Evolutionary conservation across 2,888 invertebrate genomes (phyloP).

Genomic region (Ommatoiulus sabulosus): DNA sequence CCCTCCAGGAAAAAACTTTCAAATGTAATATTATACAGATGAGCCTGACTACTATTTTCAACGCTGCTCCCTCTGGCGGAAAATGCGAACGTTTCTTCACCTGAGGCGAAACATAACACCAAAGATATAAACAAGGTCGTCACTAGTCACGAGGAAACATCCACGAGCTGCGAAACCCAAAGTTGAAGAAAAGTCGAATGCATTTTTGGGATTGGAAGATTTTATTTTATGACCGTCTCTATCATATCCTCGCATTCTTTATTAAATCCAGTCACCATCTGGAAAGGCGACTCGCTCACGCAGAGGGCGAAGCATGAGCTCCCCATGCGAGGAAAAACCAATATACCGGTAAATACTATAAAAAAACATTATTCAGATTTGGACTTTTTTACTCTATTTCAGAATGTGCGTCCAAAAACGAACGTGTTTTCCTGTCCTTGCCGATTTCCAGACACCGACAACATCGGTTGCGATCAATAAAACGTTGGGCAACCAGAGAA

Average conservation of each 20-base stretch:
- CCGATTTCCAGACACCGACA: not conserved
- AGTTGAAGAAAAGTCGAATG: not conserved
- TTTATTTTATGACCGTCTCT: not conserved
- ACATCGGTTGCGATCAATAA: not conserved
- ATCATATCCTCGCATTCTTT: not conserved
- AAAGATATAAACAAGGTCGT: too few species aligned
- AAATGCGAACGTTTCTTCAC: too few species aligned
- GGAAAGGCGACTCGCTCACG: not conserved
- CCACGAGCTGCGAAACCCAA: not conserved
- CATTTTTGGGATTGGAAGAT: not conserved
- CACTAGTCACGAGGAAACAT: too few species aligned
- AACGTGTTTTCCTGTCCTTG: not conserved
- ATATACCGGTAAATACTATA: constrained; percentile 29
- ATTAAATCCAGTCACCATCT: not conserved
- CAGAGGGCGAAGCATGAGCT: not conserved
- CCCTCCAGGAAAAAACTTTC: too few species aligned
- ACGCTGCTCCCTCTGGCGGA: too few species aligned
- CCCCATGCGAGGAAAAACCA: not conserved
- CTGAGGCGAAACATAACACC: too few species aligned
- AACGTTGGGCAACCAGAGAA: not conserved
- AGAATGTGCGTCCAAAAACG: not conserved
- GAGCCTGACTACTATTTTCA: too few species aligned
- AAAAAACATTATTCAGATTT: constrained; percentile 50
- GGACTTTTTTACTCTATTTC: not conserved
- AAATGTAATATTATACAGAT: too few species aligned